Base-by-base conservation (phyloP, 2,797 vertebrate species). In the Catostomus latipinnis region DNA sequence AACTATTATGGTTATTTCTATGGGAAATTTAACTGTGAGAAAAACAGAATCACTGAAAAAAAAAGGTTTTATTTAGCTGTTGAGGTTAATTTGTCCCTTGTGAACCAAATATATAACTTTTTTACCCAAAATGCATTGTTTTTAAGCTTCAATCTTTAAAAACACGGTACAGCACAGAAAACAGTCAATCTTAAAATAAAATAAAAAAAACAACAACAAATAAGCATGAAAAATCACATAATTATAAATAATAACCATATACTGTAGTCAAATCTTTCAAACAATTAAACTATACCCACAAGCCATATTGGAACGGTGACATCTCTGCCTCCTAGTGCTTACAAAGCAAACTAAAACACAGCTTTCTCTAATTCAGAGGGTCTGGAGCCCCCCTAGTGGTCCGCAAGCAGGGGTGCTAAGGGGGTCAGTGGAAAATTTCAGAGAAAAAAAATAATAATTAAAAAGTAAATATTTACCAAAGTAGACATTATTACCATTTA, bases 251-350 rank as follows among this genome's bases (percentile, higher is more conserved):
- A 34, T 34, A 34, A 34, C 34, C 34, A 3, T 34, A 34, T 34
- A 34, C 34, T 34, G 34, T 34, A 34, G 34, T 34, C 34, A 1
- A 34, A 34, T 34, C 34, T 34, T 34, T 34, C 22, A 56, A 54
- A 10, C 52, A 14, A 9, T 12, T 34, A 45, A 54, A 0, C 4
- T 45, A 56, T 14, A 5, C 18, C 48, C 54, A 45, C 48, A 74
- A 72, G 50, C 48, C 18, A 56, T 57, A 69, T 34, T 72, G 67
- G 74, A 70, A 80, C 76, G 73, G 67, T 53, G 72, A 70, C 81
- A 76, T 66, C 52, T 22, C 73, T 84, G 87, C 86, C 86, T 81
- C 76, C 87, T 87, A 77, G 86, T 83, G 87, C 74, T 72, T 81
- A 70, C 69, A 82, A 83, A 71, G 49, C 67, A 56, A 65, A 87